A percentile compares a stretch with the other conserved stretches of the same genome.
These are phyloP conservation scores for Suncus etruscus DNA, from an alignment of 2,113 vertebrate species.

Conservation along the genomic window DNA sequence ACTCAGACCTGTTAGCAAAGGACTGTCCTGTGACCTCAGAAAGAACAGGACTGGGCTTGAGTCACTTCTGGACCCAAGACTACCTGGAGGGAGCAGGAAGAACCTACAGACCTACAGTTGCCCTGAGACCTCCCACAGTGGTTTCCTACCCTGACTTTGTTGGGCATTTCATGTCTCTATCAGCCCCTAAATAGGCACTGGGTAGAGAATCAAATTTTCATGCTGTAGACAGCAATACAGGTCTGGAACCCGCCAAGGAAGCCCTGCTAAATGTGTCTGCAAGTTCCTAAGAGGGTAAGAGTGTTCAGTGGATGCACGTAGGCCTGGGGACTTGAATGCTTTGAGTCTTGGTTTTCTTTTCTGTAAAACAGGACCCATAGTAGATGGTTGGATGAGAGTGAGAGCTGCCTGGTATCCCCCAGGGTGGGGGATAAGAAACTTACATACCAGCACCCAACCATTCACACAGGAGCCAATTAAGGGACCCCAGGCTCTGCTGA, in stretches of 20 bases:
- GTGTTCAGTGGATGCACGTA: background rate
- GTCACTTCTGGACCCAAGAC: too few species aligned
- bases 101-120: too few species aligned
- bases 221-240: background rate
- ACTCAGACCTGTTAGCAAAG: too few species aligned
- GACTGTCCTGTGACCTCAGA: too few species aligned
- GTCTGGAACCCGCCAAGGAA: background rate
- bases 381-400: background rate
- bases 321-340: background rate
- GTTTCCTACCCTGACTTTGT: slow-evolving; percentile 31
- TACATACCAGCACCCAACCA: too few species aligned
- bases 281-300: background rate
- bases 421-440: background rate
- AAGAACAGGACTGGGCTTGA: background rate
- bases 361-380: background rate
- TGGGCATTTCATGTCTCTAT: background rate
- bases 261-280: background rate
- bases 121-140: background rate
- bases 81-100: too few species aligned
- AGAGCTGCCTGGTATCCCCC: background rate
- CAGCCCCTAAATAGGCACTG: slow-evolving; percentile 46
- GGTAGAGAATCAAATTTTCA: background rate
- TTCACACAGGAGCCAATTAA: too few species aligned
- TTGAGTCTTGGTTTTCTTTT: background rate
- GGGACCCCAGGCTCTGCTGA: too few species aligned